Percentiles rank a stretch among this genome's conserved stretches.
These are phyloP conservation scores for Cydia strobilella DNA, from an alignment of 1,140 invertebrate genomes.

Conservation along the genomic window DNA sequence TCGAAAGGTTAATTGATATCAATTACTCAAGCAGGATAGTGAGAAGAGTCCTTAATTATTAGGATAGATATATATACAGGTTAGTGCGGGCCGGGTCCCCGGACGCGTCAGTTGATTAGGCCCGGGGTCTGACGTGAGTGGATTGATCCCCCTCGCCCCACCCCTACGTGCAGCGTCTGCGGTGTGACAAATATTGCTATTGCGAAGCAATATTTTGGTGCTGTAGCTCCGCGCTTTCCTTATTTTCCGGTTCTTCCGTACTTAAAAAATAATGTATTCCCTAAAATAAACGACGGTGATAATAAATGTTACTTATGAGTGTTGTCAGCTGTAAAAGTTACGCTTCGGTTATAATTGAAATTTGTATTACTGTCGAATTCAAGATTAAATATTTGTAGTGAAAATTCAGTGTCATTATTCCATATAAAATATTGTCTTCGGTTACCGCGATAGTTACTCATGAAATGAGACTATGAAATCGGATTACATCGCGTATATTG, in stretches of 20 bases:
- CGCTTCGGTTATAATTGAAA: neutral
- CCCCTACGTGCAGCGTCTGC: conserved; percentile 36
- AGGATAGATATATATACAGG: conserved; percentile 11
- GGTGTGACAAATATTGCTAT: conserved; percentile 67
- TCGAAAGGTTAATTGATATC: conserved; percentile 13
- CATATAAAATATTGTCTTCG: neutral
- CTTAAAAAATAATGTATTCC: neutral
- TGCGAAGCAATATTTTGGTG: conserved; percentile 3
- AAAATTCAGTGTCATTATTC: neutral
- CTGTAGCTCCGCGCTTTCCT: neutral
- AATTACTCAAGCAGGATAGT: neutral
- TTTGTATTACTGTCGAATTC: no score
- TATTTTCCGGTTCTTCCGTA: neutral
- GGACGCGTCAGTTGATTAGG: conserved; percentile 72
- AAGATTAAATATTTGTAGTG: no score
- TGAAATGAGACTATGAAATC: no score
- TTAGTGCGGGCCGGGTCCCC: conserved; percentile 18
- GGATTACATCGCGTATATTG: no score
- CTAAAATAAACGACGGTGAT: neutral
- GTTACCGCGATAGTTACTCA: no score
- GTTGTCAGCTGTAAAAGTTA: neutral
- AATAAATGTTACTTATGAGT: no score
- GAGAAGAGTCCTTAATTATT: neutral
- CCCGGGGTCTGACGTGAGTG: conserved; percentile 69
- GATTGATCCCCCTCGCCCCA: conserved; percentile 65